phyloP scores from a whole-genome alignment of 2,797 vertebrate species.

The Pogoniulus pusillus region DNA sequence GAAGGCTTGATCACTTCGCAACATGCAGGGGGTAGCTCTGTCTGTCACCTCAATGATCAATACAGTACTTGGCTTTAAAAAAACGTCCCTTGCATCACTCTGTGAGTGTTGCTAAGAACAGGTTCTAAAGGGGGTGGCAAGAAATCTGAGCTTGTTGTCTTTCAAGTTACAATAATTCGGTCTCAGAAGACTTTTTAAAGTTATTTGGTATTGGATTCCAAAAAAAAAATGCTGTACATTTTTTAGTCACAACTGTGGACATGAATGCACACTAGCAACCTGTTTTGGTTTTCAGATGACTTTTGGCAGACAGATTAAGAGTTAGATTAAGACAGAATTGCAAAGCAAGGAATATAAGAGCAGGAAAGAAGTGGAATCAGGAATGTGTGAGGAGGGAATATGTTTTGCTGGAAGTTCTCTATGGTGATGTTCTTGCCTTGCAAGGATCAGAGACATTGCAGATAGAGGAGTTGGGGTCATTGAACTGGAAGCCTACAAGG shows the following conservation, averaged over 20 bases:
- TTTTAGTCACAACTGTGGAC: not conserved
- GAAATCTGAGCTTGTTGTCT: not conserved
- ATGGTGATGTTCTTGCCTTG: not conserved
- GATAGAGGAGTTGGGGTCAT: not conserved
- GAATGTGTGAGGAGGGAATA: not conserved
- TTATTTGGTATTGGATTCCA: not conserved
- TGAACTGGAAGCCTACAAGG: not conserved
- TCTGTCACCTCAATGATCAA: not conserved
- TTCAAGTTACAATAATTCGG: not conserved
- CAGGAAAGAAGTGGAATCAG: not conserved
- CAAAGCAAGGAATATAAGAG: not conserved
- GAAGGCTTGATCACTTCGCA: not conserved
- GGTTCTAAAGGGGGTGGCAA: not conserved
- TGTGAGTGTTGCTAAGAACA: not conserved
- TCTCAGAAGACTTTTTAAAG: not conserved
- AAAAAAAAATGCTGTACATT: not conserved
- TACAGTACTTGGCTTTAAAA: not conserved
- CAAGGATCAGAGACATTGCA: not conserved
- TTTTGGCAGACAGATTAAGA: not conserved
- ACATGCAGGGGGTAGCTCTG: not conserved
- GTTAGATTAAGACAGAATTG: not conserved
- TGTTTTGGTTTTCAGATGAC: not conserved
- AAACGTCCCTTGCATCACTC: not conserved
- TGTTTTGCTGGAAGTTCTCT: not conserved
- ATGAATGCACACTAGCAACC: accelerated